Percentiles rank a stretch among this genome's conserved stretches.
Evolutionary conservation across 2,113 vertebrate species (phyloP).

Genomic region (Felis catus): DNA sequence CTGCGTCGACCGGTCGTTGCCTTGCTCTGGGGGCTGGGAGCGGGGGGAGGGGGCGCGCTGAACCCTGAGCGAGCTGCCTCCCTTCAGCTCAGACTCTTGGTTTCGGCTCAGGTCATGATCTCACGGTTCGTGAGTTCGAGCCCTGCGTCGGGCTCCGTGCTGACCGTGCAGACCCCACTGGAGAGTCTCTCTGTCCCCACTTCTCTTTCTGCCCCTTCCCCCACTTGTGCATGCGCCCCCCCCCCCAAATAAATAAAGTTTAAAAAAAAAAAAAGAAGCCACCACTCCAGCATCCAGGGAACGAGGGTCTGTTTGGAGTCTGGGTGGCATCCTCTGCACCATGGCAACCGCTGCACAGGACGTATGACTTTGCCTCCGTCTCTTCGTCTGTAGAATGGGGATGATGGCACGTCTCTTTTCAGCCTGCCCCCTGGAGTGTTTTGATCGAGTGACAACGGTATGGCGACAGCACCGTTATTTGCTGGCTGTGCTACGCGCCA

Average conservation of each 20-base stretch:
- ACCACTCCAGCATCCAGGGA: neutral
- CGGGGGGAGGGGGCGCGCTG: rapidly evolving
- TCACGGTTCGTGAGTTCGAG: too few relatives aligned
- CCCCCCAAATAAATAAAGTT: too few relatives aligned
- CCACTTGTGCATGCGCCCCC: too few relatives aligned
- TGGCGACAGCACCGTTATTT: rapidly evolving
- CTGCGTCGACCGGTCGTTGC: rapidly evolving
- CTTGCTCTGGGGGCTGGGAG: neutral
- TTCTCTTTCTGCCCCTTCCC: too few relatives aligned
- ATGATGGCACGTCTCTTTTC: rapidly evolving
- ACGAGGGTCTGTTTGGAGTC: neutral
- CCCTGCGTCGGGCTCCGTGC: too few relatives aligned
- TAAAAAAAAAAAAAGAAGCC: neutral
- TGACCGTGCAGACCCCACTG: too few relatives aligned
- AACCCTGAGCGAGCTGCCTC: rapidly evolving
- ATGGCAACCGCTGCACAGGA: too few relatives aligned
- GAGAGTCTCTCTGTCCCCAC: too few relatives aligned
- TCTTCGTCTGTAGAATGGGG: neutral
- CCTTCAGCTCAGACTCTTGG: neutral
- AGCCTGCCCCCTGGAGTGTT: neutral
- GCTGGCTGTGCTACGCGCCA: neutral
- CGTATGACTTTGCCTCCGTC: rapidly evolving
- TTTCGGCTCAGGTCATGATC: too few relatives aligned
- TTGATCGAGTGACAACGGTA: neutral
- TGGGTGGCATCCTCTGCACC: neutral